Conservation (phyloP, 2,888 invertebrate species). For the Oasisia sp. region DNA sequence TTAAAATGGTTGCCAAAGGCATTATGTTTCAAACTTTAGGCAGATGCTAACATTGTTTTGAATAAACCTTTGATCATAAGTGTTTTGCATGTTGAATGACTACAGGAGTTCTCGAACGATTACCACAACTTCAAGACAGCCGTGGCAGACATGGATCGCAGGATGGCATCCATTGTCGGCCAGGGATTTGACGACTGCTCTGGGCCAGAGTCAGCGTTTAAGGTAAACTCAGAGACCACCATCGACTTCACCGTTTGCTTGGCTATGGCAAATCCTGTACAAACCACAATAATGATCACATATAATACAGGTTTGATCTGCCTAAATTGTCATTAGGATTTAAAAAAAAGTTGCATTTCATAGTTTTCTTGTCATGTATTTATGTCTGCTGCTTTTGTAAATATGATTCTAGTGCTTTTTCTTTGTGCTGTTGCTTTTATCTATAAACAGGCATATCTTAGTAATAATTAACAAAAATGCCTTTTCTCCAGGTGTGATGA, state of each 20-base stretch:
- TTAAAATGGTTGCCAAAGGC: background rate
- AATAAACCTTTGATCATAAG: too few relatives aligned
- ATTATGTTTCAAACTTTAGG: background rate
- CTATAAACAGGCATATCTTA: too few relatives aligned
- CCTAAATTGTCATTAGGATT: background rate
- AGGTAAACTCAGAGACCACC: conserved; percentile 70
- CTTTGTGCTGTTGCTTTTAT: background rate
- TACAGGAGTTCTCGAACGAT: conserved; percentile 80
- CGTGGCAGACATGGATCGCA: conserved; percentile 88
- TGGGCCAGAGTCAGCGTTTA: conserved; percentile 89
- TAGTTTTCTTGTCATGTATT: background rate
- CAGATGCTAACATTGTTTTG: background rate
- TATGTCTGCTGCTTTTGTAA: background rate
- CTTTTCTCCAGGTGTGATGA: too few relatives aligned
- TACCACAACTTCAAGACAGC: conserved; percentile 84
- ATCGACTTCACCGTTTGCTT: background rate
- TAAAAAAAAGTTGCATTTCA: too few relatives aligned
- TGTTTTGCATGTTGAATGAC: conserved; percentile 28
- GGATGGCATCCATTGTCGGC: conserved; percentile 88
- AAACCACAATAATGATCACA: background rate
- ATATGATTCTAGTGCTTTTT: background rate
- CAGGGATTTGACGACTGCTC: conserved; percentile 94
- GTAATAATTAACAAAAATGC: too few relatives aligned
- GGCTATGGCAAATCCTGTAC: background rate
- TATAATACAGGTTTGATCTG: background rate